phyloP scores from a whole-genome alignment of 2,113 vertebrate species.

The Cricetomys ansorgei region DNA sequence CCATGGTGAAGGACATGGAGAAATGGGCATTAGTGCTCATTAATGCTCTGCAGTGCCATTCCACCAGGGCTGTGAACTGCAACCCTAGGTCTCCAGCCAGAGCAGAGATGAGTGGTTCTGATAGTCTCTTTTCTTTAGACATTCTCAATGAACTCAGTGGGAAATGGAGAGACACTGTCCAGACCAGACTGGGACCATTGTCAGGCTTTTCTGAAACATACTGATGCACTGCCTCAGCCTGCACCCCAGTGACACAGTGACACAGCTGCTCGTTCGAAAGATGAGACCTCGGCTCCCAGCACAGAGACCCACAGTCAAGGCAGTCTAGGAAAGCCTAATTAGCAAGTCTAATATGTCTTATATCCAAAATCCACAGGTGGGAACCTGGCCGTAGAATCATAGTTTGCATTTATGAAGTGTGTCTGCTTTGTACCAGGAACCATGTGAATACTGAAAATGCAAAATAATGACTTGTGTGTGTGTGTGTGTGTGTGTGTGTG shows the following conservation, averaged over 20 bases:
- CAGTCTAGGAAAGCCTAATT: neutral
- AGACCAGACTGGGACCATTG: neutral
- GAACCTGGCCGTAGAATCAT: neutral
- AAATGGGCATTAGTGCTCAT: neutral
- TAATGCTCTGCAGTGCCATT: neutral
- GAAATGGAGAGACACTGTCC: rapidly evolving
- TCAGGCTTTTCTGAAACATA: neutral
- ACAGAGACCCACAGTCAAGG: neutral
- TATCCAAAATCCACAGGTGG: neutral
- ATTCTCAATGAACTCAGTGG: neutral
- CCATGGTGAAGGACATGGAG: constrained; percentile 62
- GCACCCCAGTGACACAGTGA: neutral
- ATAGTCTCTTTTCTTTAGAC: neutral
- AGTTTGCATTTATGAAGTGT: neutral
- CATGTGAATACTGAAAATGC: neutral
- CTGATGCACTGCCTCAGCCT: neutral
- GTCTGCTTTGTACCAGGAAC: neutral
- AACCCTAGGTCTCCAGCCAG: neutral
- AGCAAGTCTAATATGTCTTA: neutral
- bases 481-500: neutral
- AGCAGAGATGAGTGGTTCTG: neutral
- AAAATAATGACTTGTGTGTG: neutral
- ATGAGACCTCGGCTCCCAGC: neutral
- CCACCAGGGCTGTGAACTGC: neutral
- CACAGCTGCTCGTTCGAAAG: neutral